Conservation (phyloP, 2,888 invertebrate genomes). For the Tenthredo distinguenda region DNA sequence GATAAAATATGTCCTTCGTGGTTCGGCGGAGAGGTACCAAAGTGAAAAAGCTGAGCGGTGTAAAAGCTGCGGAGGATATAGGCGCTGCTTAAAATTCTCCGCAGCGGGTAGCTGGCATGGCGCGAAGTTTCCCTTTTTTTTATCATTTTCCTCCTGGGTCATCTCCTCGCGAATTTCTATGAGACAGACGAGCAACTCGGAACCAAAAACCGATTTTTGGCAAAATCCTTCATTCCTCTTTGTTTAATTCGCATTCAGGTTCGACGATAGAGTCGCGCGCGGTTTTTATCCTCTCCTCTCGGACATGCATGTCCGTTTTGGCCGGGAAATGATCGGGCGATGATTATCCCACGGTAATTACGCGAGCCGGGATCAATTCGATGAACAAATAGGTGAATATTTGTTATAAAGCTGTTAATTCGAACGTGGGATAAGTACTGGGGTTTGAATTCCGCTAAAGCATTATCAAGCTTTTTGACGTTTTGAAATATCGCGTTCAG, state of each 20-base stretch:
- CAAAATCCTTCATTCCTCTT: no score
- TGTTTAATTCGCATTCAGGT: no score
- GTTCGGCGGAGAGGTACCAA: background rate
- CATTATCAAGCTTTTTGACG: background rate
- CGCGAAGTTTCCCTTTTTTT: background rate
- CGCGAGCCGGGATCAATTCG: background rate
- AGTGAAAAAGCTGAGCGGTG: background rate
- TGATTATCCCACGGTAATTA: constrained; percentile 2
- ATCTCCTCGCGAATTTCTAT: background rate
- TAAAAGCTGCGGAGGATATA: background rate
- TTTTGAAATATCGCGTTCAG: background rate
- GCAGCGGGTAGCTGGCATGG: background rate
- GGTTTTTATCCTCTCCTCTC: no score
- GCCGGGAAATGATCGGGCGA: background rate
- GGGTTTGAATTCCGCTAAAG: no score
- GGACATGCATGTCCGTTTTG: background rate
- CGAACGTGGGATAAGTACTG: no score
- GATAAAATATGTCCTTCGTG: background rate
- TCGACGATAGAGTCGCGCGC: background rate
- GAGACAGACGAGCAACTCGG: background rate
- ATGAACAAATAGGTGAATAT: background rate
- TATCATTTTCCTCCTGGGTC: background rate
- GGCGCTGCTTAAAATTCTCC: background rate
- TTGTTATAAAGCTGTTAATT: no score
- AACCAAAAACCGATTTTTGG: no score